Evolutionary conservation across 2,888 invertebrate species (phyloP).

Genomic region (Caenorhabditis sulstoni): DNA sequence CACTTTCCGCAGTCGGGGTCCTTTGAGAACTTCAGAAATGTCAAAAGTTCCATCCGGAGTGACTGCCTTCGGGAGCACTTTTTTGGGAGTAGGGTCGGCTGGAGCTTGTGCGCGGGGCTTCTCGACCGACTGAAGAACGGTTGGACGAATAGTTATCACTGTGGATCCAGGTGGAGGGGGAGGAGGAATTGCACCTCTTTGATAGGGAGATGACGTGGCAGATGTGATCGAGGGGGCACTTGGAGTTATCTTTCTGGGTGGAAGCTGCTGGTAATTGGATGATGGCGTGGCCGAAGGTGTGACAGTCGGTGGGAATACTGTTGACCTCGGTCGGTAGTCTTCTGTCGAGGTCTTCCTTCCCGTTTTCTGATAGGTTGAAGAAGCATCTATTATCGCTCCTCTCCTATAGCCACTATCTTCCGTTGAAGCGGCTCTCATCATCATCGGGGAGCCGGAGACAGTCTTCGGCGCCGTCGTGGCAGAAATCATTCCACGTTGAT

Average conservation of each 20-base stretch:
- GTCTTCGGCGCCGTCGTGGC: constrained; percentile 11
- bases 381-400: neutral
- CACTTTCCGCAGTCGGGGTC: constrained; percentile 50
- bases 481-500: constrained; percentile 20
- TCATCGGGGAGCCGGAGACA: neutral
- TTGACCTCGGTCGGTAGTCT: neutral
- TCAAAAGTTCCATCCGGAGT: constrained; percentile 5
- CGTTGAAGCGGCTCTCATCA: neutral
- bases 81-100: too few species aligned
- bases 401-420: too few species aligned
- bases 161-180: constrained; percentile 1
- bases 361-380: neutral
- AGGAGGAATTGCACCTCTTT: neutral
- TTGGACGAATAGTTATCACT: constrained; percentile 5
- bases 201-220: constrained; percentile 38
- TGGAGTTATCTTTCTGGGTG: too few species aligned
- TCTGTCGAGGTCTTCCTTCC: neutral
- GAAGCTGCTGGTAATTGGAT: too few species aligned
- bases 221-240: neutral
- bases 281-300: constrained; percentile 31
- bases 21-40: constrained; percentile 48
- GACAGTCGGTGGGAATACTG: neutral
- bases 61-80: too few species aligned
- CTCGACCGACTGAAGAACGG: neutral
- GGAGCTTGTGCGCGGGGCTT: neutral